Evolutionary conservation across 1,140 invertebrate species (phyloP).

Genomic region (Ceratosolen fusciceps): DNA sequence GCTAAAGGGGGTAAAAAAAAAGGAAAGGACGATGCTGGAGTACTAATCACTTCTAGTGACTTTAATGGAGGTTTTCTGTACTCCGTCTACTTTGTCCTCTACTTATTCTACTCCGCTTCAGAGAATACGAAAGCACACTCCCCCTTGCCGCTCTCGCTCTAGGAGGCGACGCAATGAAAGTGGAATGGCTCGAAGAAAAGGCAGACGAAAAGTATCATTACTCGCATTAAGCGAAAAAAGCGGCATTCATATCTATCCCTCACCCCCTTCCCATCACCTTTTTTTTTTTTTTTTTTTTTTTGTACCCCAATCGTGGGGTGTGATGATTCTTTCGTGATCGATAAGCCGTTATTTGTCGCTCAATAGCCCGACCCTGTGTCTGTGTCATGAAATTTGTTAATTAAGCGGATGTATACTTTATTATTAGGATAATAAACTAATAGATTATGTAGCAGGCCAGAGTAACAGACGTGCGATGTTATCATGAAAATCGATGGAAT

Average conservation of each 20-base stretch:
- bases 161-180: slow-evolving; percentile 51
- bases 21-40: slow-evolving; percentile 55
- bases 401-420: neutral
- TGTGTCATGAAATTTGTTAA: neutral
- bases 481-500: too few relatives aligned
- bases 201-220: slow-evolving; percentile 67
- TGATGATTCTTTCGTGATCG: neutral
- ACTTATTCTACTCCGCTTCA: slow-evolving; percentile 66
- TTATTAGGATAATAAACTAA: too few relatives aligned
- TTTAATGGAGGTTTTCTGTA: slow-evolving; percentile 73
- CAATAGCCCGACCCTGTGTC: neutral
- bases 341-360: slow-evolving; percentile 29
- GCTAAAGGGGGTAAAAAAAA: slow-evolving; percentile 35
- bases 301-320: neutral
- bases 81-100: slow-evolving; percentile 71
- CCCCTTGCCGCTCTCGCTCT: neutral
- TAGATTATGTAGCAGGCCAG: too few relatives aligned
- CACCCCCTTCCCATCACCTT: neutral
- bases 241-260: slow-evolving; percentile 39
- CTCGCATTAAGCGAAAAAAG: slow-evolving; percentile 67
- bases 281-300: neutral
- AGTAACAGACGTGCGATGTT: too few relatives aligned
- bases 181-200: slow-evolving; percentile 66
- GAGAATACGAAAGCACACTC: neutral
- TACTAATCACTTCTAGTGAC: slow-evolving; percentile 72